Base-by-base conservation (phyloP, 2,113 vertebrate genomes). In the Misgurnus anguillicaudatus region DNA sequence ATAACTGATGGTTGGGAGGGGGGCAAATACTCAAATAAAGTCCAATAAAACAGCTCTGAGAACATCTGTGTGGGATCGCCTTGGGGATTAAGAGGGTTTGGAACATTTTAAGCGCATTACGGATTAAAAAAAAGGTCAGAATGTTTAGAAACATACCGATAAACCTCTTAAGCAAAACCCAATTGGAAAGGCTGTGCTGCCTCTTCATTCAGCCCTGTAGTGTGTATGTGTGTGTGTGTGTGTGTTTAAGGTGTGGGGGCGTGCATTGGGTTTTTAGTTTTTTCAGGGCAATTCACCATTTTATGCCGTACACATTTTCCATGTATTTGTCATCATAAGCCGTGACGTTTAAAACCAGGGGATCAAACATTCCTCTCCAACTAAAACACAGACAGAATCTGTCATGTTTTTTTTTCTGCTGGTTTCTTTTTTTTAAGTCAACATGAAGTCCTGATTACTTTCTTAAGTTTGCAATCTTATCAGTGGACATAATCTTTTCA, bases 101-200 rank as follows among this genome's bases (percentile, higher is more conserved):
- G 85, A 87, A 88, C 87, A 87, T 89, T 88, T 89, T 88, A 88
- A 89, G 88, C 87, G 84, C 86, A 89, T 89, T 88, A 89, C 78
- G 84, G 88, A 91, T 91, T 88, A 84, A 90, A 91, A 88, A 92
- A 93, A 90, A 89, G 91, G 89, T 91, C 89, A 90, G 88, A 90
- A 92, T 92, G 91, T 92, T 92, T 91, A 91, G 88, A 88, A 91
- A 91, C 91, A 92, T 86, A 90, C 88, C 80, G 86, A 91, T 92
- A 91, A 92, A 91, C 89, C 91, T 91, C 91, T 92, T 91, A 91
- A 91, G 89, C 83, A 87, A 91, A 91, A 91, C 90, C 86, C 87
- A 89, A 87, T 89, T 89, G 88, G 88, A 90, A 88, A 88, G 87
- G 88, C 76, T 88, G 88, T 86, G 88, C 17, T 89, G 84, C 86